A percentile compares a stretch with the other conserved stretches of the same genome.
Conservation (phyloP, 2,113 vertebrate species). For the Coturnix japonica region DNA sequence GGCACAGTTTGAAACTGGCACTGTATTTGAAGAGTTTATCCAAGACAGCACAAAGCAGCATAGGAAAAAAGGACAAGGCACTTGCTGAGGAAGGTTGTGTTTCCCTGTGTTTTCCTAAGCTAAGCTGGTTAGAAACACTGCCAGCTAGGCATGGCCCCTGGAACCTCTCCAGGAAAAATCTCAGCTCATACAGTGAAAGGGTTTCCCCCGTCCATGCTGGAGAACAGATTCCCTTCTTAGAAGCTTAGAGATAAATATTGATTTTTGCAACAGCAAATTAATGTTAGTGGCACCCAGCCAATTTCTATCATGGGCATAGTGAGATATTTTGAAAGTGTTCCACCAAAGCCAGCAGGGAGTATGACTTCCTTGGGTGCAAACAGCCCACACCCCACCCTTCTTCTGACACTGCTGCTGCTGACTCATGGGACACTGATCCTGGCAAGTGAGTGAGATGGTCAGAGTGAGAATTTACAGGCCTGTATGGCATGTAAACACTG, state of each 20-base stretch:
- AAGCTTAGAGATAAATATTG: constrained; percentile 14
- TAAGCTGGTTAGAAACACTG: constrained; percentile 17
- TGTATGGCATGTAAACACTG: not conserved
- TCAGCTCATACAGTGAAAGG: not conserved
- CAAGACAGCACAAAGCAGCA: not conserved
- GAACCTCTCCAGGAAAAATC: constrained; percentile 29
- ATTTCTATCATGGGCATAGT: not conserved
- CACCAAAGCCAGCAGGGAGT: not conserved
- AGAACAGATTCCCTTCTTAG: constrained; percentile 1
- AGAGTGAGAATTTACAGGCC: not conserved
- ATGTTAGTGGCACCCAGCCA: not conserved
- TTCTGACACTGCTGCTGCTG: not conserved
- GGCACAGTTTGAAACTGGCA: not conserved
- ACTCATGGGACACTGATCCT: not conserved
- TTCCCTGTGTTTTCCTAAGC: not conserved
- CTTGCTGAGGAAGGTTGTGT: not conserved
- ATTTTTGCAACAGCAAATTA: not conserved
- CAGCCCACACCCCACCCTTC: not conserved
- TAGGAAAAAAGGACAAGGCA: not conserved
- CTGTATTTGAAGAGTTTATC: not conserved
- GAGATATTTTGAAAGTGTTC: not conserved
- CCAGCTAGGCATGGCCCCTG: constrained; percentile 25
- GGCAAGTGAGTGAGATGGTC: not conserved
- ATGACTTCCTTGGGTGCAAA: not conserved
- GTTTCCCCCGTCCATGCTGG: constrained; percentile 14